Percentiles rank a stretch among this genome's conserved stretches.
phyloP scores from a whole-genome alignment of 2,113 vertebrate genomes.

The Apodemus sylvaticus region DNA sequence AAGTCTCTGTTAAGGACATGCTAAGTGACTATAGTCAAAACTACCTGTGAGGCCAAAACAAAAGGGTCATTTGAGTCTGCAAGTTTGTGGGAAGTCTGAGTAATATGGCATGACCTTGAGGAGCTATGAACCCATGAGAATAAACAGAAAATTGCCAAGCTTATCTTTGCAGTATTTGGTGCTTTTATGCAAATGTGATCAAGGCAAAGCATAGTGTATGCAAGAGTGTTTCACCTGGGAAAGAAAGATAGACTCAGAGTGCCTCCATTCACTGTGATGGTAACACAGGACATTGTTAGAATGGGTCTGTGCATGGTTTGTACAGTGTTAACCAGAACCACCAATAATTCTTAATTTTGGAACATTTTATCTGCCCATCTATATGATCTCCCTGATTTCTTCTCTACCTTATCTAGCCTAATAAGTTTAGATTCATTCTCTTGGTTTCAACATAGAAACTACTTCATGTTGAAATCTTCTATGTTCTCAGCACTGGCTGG shows the following conservation, averaged over 20 bases:
- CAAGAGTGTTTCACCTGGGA: not conserved
- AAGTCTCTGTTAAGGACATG: not conserved
- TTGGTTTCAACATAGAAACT: not conserved
- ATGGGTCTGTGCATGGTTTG: not conserved
- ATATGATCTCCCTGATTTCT: not conserved
- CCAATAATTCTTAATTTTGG: not conserved
- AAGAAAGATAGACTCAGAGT: not conserved
- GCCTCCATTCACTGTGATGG: not conserved
- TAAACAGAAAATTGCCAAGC: not conserved
- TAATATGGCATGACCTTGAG: not conserved
- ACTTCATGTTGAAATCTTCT: not conserved
- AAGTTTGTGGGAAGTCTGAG: not conserved
- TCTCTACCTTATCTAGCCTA: accelerated
- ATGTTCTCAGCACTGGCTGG: not conserved
- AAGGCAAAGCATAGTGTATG: not conserved
- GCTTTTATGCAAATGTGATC: not conserved
- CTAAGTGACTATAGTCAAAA: too few species aligned
- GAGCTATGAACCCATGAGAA: not conserved
- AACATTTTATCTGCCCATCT: not conserved
- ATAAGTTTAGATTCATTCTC: not conserved
- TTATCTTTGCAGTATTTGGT: not conserved
- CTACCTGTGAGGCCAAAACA: not conserved
- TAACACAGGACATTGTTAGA: not conserved
- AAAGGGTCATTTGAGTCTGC: not conserved
- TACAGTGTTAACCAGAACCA: not conserved